A percentile compares a stretch with the other conserved stretches of the same genome.
phyloP scores from a whole-genome alignment of 1,140 invertebrate species.

The Penaeus japonicus region DNA sequence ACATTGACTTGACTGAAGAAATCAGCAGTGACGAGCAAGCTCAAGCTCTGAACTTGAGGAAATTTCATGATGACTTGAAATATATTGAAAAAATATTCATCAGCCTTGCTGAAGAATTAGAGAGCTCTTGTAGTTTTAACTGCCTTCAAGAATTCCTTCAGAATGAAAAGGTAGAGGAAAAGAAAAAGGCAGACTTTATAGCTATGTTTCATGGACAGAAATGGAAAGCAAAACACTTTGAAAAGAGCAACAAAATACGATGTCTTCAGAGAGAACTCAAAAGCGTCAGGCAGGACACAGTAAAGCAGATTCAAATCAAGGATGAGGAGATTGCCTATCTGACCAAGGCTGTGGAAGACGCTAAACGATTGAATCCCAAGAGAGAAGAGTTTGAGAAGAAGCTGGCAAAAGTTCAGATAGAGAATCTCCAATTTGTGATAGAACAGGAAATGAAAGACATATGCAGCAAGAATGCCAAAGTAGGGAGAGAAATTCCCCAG shows the following conservation, averaged over 20 bases:
- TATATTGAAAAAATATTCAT: constrained; percentile 14
- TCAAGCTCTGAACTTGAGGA: not conserved
- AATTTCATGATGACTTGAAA: constrained; percentile 35
- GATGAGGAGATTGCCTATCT: constrained; percentile 37
- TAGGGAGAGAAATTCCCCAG: constrained; percentile 42
- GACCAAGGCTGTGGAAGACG: constrained; percentile 13
- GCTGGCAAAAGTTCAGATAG: constrained; percentile 34
- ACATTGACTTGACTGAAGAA: not conserved
- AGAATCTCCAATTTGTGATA: constrained; percentile 38
- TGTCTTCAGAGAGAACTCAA: constrained; percentile 16
- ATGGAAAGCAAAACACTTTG: constrained; percentile 38
- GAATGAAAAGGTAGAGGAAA: constrained; percentile 22
- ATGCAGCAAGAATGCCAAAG: constrained; percentile 33
- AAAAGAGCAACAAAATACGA: constrained; percentile 20
- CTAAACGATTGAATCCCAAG: constrained; percentile 19
- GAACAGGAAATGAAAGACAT: constrained; percentile 27
- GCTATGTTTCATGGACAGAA: constrained; percentile 41
- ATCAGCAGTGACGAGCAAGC: not conserved
- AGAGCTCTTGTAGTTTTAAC: not conserved
- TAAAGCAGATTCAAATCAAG: constrained; percentile 11
- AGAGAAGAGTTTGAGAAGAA: constrained; percentile 37
- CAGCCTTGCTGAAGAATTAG: constrained; percentile 18
- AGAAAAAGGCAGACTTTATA: constrained; percentile 42
- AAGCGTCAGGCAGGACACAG: constrained; percentile 28
- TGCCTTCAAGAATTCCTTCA: constrained; percentile 9